A percentile compares a stretch with the other conserved stretches of the same genome.
phyloP scores from a whole-genome alignment of 2,888 invertebrate genomes.

The Ellobium chinense region DNA sequence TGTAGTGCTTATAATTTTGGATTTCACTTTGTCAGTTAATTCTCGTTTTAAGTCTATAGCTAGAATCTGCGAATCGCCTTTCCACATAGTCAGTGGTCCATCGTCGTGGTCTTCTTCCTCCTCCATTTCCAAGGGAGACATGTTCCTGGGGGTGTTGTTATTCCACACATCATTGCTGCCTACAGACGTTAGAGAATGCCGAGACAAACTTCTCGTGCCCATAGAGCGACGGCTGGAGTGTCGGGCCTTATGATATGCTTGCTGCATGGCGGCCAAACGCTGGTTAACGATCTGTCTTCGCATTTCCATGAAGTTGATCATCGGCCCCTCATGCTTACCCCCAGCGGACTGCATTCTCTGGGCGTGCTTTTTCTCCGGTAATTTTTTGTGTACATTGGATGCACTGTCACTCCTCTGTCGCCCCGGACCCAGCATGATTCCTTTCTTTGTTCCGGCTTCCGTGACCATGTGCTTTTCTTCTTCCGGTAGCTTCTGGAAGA shows the following conservation, averaged over 20 bases:
- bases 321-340: constrained; percentile 51
- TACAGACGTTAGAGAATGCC: not conserved
- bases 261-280: constrained; percentile 40
- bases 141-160: constrained; percentile 45
- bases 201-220: constrained; percentile 13
- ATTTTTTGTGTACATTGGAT: constrained; percentile 45
- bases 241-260: not conserved
- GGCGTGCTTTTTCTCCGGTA: not conserved
- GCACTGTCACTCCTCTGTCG: constrained; percentile 58
- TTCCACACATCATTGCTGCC: constrained; percentile 38
- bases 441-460: constrained; percentile 48
- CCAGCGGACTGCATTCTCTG: constrained; percentile 53
- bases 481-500: constrained; percentile 51
- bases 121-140: constrained; percentile 46
- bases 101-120: constrained; percentile 39
- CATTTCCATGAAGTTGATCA: constrained; percentile 58
- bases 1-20: constrained; percentile 58
- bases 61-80: constrained; percentile 64
- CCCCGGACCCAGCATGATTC: constrained; percentile 49
- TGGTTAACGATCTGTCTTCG: constrained; percentile 53
- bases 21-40: constrained; percentile 60
- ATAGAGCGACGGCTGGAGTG: constrained; percentile 7
- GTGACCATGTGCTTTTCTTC: constrained; percentile 56
- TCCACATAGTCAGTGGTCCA: constrained; percentile 61
- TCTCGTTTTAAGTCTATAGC: constrained; percentile 67